Evolutionary conservation across 2,797 vertebrate species (phyloP), one percentile per base, ranked within the genome.

Genomic region (Micromesistius poutassou): DNA sequence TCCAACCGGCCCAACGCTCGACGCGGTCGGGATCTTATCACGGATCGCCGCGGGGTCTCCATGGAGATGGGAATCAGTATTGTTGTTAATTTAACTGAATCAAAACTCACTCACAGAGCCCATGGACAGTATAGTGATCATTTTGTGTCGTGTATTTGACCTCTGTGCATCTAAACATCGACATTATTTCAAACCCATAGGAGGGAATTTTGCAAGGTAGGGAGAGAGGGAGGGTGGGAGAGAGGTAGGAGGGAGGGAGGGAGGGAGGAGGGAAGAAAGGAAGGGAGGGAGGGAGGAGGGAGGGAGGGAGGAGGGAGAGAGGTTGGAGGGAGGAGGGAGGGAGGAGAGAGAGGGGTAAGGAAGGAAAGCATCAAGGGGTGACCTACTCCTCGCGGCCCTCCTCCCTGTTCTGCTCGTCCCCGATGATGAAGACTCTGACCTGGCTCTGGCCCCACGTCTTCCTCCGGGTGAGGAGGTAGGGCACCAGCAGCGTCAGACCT

Each of bases 401-500:
- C 42, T 94, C 94, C 85, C 91, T 89, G 79, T 89, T 94, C 4
- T 90, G 82, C 22, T 91, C 84, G 0, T 93, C 86, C 46, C 93
- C 93, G 5, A 93, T 85, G 8, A 95, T 88, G 80, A 95, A 95
- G 75, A 95, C 91, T 0, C 92, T 75, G 78, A 95, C 88, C 79
- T 91, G 93, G 76, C 93, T 90, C 33, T 71, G 87, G 7, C 76
- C 84, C 94, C 94, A 95, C 14, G 84, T 82, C 76, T 92, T 94
- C 35, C 93, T 91, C 80, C 92, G 91, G 30, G 90, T 94, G 81
- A 95, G 79, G 79, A 95, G 88, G 80, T 94, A 95, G 3, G 94
- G 94, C n/a, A 95, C 92, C 79, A 95, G 89, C 30, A 95, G 90
- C 0, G 94, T 95, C 80, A 95, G 88, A 70, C 95, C 95, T 95